Percentiles rank a stretch among this genome's conserved stretches.
Evolutionary conservation across 2,113 vertebrate species (phyloP).

Genomic region (Pseudopodoces humilis): DNA sequence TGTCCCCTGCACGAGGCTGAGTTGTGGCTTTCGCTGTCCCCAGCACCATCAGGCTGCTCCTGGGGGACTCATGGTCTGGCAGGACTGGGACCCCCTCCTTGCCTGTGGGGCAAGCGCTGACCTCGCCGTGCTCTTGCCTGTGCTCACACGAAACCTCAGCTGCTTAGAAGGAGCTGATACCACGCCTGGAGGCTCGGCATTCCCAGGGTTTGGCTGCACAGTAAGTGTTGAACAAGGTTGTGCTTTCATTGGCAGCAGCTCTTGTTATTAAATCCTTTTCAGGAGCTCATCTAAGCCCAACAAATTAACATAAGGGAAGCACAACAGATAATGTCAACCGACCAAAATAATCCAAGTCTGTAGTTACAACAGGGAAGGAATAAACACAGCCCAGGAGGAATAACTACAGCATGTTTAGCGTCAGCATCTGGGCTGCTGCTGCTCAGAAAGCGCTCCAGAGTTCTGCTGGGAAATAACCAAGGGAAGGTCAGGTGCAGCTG

Average conservation of each 20-base stretch:
- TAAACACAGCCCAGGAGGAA: background rate
- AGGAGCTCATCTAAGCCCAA: conserved; percentile 28
- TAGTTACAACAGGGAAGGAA: background rate
- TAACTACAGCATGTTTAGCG: background rate
- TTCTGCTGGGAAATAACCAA: background rate
- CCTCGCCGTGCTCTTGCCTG: background rate
- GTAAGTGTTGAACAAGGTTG: background rate
- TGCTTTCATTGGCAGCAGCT: background rate
- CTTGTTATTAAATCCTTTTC: conserved; percentile 10
- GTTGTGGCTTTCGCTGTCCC: background rate
- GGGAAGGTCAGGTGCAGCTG: background rate
- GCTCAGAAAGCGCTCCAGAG: background rate
- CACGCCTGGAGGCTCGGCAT: background rate
- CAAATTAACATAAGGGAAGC: conserved; percentile 32
- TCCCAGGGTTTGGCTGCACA: background rate
- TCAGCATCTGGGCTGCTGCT: background rate
- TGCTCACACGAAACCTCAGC: background rate
- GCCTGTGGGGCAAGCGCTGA: background rate
- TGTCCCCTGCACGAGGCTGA: background rate
- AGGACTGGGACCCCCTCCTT: background rate
- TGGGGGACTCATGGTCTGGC: rapidly evolving
- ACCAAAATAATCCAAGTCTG: background rate
- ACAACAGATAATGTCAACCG: background rate
- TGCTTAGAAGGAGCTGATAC: background rate
- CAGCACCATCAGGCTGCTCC: rapidly evolving